Evolutionary conservation across 2,888 invertebrate species (phyloP).

Genomic region (Parelbella ahira): DNA sequence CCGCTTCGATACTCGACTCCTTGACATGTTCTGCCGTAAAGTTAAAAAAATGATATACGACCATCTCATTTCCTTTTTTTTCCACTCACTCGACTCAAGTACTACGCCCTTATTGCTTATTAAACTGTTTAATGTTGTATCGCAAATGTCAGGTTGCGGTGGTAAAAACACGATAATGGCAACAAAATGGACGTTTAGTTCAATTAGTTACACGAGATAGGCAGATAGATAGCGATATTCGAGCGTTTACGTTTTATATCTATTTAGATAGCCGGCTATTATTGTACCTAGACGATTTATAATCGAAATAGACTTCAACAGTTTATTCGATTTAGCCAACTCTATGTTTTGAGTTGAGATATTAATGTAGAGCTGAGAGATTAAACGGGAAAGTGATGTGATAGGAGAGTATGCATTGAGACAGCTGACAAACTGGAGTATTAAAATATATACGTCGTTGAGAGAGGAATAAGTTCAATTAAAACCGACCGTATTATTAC

Average conservation of each 20-base stretch:
- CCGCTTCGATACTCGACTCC: conserved; percentile 45
- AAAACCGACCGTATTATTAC: conserved; percentile 37
- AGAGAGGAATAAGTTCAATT: conserved; percentile 33
- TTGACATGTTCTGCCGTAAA: conserved; percentile 39
- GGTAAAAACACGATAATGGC: conserved; percentile 33
- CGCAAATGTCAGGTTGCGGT: conserved; percentile 30
- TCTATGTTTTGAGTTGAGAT: conserved; percentile 20
- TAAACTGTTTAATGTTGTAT: conserved; percentile 31
- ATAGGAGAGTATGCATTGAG: too few species aligned
- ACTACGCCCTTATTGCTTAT: conserved; percentile 30
- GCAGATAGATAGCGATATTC: conserved; percentile 16
- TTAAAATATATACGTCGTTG: conserved; percentile 1
- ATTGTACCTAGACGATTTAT: conserved; percentile 21
- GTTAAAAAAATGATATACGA: conserved; percentile 31
- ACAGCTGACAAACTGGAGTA: too few species aligned
- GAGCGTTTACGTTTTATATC: conserved; percentile 15
- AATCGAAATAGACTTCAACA: conserved; percentile 12
- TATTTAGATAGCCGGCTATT: conserved; percentile 21
- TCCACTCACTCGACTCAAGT: conserved; percentile 30
- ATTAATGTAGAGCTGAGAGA: conserved; percentile 18
- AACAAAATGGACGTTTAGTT: conserved; percentile 32
- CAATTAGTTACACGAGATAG: conserved; percentile 30
- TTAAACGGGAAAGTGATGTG: conserved; percentile 4
- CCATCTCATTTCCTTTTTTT: conserved; percentile 19
- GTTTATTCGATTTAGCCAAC: conserved; percentile 14